Base-by-base conservation (phyloP, 2,113 vertebrate genomes). In the Leptodactylus fuscus region DNA sequence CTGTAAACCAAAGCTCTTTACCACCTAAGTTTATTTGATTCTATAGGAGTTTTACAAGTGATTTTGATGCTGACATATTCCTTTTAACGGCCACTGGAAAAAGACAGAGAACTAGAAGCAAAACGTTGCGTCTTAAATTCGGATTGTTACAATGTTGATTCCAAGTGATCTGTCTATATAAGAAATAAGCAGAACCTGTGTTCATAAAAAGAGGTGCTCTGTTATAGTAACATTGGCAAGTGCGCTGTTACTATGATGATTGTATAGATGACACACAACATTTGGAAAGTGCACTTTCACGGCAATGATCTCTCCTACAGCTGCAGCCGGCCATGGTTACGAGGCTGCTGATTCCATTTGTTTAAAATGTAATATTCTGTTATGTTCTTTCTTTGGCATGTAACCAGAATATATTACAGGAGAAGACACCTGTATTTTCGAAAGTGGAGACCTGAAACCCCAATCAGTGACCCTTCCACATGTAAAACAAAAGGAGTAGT, bases 191-290 rank as follows among this genome's bases (percentile, higher is more conserved):
- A 62, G 29, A 29, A 62, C 11, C 29, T 7, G 18, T 34, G 20
- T 34, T 67, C 29, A 67, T 34, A 69, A 38, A 67, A 55, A 38
- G 6, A 36, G n/a, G 5, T 22, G 62, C 20, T 29, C 20, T 78
- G 32, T 11, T 55, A 53, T 55, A 55, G 15, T 9, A 78, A 36
- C 48, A 51, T 53, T 77, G 74, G 74, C 74, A 53, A 51, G 34
- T 32, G 16, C 48, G 11, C 74, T 34, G 48, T 53, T 51, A 51
- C 74, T 27, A 51, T 32, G 74, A n/a, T 18, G 73, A 48, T 4
- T 53, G 46, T 24, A 53, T 78, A 55, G 75, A 29, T 78, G 29
- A 78, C 75, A 78, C 41, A 74, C 48, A 78, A 69, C 74, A 51
- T 36, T 78, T 78, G 75, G 49, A 53, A 51, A 49, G 27, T 49